phyloP scores from a whole-genome alignment of 2,113 vertebrate genomes.

The Pelobates fuscus region DNA sequence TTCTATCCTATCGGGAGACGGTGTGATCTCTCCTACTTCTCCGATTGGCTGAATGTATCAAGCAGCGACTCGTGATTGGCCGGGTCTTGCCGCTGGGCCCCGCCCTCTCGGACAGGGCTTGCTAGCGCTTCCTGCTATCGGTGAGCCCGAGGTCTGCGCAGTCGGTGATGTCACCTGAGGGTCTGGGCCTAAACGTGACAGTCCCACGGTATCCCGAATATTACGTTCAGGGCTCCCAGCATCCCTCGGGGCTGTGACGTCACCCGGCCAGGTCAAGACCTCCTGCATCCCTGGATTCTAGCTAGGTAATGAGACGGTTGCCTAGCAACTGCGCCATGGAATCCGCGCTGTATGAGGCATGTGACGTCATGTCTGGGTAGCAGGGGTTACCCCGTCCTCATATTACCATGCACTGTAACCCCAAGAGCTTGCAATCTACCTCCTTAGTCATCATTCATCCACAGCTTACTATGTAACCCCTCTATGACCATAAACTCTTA shows the following conservation, averaged over 20 bases:
- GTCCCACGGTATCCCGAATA: not conserved
- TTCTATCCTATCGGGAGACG: not conserved
- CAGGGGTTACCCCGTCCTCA: no score
- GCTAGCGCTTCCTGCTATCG: conserved; percentile 13
- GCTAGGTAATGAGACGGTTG: no score
- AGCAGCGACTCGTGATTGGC: not conserved
- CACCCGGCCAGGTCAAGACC: not conserved
- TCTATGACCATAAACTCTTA: no score
- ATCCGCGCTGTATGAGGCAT: no score
- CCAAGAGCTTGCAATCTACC: no score
- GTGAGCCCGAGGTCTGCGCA: not conserved
- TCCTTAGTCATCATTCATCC: no score
- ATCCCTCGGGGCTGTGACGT: not conserved
- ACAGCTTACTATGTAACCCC: no score
- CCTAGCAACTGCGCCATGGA: no score
- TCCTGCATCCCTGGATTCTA: not conserved
- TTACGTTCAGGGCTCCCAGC: not conserved
- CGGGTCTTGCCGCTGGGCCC: not conserved
- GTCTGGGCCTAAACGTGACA: no score
- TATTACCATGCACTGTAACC: no score
- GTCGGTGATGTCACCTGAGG: not conserved
- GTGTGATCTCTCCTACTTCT: not conserved
- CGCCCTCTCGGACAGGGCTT: not conserved
- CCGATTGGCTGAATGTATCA: conserved; percentile 2
- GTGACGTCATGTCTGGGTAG: no score